Evolutionary conservation across 64 coral and sea anemone species (phyloP).

Genomic region (Montipora cactus): DNA sequence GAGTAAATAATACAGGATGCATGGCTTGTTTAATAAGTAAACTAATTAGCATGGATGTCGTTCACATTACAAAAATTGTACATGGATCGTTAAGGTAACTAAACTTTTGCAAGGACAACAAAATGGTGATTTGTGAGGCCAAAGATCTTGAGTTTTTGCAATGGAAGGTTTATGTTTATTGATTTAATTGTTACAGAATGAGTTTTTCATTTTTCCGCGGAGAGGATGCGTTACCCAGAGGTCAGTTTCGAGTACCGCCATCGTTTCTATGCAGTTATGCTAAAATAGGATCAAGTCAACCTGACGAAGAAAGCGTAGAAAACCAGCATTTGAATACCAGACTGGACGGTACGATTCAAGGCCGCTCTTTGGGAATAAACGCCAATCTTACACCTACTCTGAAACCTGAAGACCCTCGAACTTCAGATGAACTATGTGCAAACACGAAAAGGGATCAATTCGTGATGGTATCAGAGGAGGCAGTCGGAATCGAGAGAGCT

Average conservation of each 20-base stretch:
- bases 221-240: conserved; percentile 35
- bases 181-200: not conserved
- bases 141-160: not conserved
- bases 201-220: conserved; percentile 45
- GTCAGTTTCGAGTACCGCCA: conserved; percentile 15
- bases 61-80: conserved; percentile 35
- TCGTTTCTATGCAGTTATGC: conserved; percentile 40
- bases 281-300: not conserved
- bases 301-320: not conserved
- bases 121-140: not conserved
- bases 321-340: not conserved
- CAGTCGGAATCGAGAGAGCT: not conserved
- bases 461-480: not conserved
- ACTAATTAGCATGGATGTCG: not conserved
- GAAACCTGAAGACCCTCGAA: not conserved
- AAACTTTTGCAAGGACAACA: not conserved
- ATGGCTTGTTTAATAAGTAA: conserved; percentile 42
- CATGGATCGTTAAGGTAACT: not conserved
- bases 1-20: not conserved
- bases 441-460: not conserved
- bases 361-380: conserved; percentile 10
- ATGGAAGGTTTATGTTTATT: not conserved
- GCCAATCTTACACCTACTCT: not conserved
- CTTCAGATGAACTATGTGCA: not conserved
- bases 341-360: conserved; percentile 7